Conservation (phyloP, 2,113 vertebrate species). For the Zootoca vivipara region DNA sequence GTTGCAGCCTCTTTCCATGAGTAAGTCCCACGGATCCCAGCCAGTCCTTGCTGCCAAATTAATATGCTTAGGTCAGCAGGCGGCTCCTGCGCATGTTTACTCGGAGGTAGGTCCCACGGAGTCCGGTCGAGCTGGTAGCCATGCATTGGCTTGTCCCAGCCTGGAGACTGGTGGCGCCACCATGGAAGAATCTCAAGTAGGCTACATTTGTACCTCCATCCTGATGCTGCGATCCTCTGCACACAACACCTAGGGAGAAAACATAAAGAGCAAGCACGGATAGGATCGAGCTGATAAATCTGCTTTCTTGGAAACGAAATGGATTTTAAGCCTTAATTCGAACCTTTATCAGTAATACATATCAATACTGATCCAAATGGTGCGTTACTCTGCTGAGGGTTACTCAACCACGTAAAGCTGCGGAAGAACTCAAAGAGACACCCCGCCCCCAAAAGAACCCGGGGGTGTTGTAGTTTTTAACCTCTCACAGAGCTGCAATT, state of each 20-base stretch:
- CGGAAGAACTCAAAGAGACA: background rate
- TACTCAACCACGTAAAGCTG: background rate
- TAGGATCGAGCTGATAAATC: background rate
- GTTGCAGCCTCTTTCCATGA: background rate
- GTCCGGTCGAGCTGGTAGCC: no score
- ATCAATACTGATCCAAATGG: background rate
- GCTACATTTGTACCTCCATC: background rate
- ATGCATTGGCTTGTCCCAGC: background rate
- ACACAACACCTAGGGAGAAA: background rate
- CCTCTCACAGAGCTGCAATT: no score
- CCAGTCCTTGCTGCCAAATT: background rate
- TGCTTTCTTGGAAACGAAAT: background rate
- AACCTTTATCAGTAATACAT: no score
- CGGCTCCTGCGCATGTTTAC: background rate
- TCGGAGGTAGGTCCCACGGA: background rate
- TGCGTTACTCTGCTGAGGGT: background rate
- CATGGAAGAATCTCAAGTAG: no score
- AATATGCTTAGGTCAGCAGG: background rate
- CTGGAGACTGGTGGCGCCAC: background rate
- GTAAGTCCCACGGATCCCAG: no score
- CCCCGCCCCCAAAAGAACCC: no score
- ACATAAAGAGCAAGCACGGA: background rate
- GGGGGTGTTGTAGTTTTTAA: no score
- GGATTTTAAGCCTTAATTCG: no score
- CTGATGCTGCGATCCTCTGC: background rate